Conservation (phyloP, 2,888 invertebrate species). For the Adela reaumurella region DNA sequence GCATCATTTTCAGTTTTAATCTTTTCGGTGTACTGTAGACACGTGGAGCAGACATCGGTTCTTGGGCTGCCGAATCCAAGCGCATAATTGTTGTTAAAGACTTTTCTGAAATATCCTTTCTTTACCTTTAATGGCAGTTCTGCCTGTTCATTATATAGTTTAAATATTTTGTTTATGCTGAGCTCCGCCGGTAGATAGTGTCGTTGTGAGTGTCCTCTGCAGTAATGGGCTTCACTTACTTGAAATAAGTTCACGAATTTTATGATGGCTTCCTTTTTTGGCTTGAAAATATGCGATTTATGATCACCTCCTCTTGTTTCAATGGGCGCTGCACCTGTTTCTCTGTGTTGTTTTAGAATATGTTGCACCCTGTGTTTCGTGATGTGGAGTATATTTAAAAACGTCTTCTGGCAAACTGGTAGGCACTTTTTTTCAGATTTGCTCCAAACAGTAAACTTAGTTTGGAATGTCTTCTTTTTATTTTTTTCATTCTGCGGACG, state of each 20-base stretch:
- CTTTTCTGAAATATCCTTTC: slow-evolving; percentile 2
- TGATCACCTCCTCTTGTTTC: slow-evolving; percentile 11
- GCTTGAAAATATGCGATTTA: slow-evolving; percentile 5
- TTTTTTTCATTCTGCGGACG: slow-evolving; percentile 5
- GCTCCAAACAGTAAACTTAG: slow-evolving; percentile 5
- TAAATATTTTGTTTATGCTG: slow-evolving; percentile 5
- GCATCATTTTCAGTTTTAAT: background rate
- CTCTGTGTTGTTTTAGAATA: slow-evolving; percentile 5
- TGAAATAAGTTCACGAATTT: slow-evolving; percentile 13
- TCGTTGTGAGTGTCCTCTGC: slow-evolving; percentile 8
- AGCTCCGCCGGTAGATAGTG: slow-evolving; percentile 9
- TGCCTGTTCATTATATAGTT: slow-evolving; percentile 5
- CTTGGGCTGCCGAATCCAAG: slow-evolving; percentile 8
- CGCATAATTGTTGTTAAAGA: slow-evolving; percentile 6
- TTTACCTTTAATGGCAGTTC: slow-evolving; percentile 1
- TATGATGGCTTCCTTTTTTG: slow-evolving; percentile 11
- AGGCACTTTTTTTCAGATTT: too few species aligned
- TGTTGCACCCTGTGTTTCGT: slow-evolving; percentile 7
- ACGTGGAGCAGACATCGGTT: slow-evolving; percentile 9
- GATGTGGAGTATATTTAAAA: slow-evolving; percentile 8
- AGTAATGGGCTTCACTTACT: slow-evolving; percentile 14
- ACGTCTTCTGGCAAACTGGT: slow-evolving; percentile 8
- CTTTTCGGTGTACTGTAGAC: slow-evolving; percentile 2
- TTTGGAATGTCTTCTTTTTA: slow-evolving; percentile 3
- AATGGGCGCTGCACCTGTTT: slow-evolving; percentile 7